A percentile compares a stretch with the other conserved stretches of the same genome.
Evolutionary conservation across 2,113 vertebrate genomes (phyloP).

Genomic region (Istiophorus platypterus): DNA sequence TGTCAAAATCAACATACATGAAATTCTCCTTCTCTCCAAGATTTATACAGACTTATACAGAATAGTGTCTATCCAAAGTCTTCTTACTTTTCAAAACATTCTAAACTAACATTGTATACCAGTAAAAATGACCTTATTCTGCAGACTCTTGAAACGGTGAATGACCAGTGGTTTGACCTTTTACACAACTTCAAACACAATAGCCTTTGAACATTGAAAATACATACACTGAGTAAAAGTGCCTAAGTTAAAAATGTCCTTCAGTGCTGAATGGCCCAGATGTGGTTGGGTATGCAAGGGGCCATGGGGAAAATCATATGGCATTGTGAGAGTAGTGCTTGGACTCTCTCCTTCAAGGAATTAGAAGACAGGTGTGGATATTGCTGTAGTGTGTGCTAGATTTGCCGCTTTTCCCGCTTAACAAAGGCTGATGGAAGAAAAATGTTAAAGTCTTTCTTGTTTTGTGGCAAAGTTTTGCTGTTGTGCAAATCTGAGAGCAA

Average conservation of each 20-base stretch:
- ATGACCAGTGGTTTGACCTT: constrained; percentile 48
- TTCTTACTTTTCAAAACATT: constrained; percentile 19
- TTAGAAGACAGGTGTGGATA: not conserved
- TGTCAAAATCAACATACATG: not conserved
- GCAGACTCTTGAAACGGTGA: constrained; percentile 38
- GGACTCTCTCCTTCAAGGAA: constrained; percentile 13
- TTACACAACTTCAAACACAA: constrained; percentile 48
- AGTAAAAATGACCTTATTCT: constrained; percentile 39
- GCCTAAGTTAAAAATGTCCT: constrained; percentile 27
- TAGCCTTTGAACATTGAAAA: constrained; percentile 31
- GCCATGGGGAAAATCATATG: not conserved
- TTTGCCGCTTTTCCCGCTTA: not conserved
- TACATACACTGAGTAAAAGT: constrained; percentile 8
- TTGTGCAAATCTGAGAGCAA: not conserved
- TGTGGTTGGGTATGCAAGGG: no score
- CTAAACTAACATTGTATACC: constrained; percentile 3
- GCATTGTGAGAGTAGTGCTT: constrained; percentile 10
- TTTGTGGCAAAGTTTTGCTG: not conserved
- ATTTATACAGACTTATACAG: not conserved
- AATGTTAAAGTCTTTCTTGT: not conserved
- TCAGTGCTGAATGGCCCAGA: constrained; percentile 25
- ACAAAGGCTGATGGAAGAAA: not conserved
- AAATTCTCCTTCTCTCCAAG: no score
- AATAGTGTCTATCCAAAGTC: constrained; percentile 17
- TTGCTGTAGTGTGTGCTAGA: not conserved